Evolutionary conservation across 2,888 invertebrate species (phyloP), one percentile per base, ranked within the genome.

Genomic region (Napeogenes inachia): DNA sequence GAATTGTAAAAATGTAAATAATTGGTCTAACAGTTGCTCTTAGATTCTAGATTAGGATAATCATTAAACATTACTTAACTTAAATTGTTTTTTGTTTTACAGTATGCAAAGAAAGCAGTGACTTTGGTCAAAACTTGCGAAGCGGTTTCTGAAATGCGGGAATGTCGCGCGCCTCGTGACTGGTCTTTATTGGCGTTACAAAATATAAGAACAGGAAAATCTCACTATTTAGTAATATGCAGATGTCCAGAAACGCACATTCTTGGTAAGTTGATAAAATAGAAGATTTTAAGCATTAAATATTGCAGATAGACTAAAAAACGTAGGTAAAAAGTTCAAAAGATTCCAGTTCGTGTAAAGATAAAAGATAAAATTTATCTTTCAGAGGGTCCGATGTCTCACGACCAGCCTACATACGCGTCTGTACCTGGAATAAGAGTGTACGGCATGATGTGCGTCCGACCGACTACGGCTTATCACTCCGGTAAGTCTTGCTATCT

Each of bases 121-220:
- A 98, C 98, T 2, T 85, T 98, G 75, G 97, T 97, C 73, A 98
- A 98, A 88, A 97, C 97, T 5, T 98, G 98, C 82, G 98, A 98
- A 85, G 95, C 96, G 0, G 96, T 96, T n/a, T 93, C 94, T 3
- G 97, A 97, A 83, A 96, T 98, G 94, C 92, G 97, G 62, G 94
- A 96, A 75, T 98, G 98, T 80, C 92, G 96, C 76, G 93, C 95
- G 35, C 97, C 97, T 0, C 92, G 96, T 69, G 98, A 98, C 80
- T 98, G 98, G 98, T 97, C 97, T 4, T 88, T 98, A 59, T 85
- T 98, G 61, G 98, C 98, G 4, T 87, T 98, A 64, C 98, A 98
- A 85, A 98, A 97, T 80, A 95, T 97, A 50, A 92, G 97, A 73
- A 98, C 97, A 4, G 97, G 97, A 70, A 98, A 98, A 85, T 97